A percentile compares a stretch with the other conserved stretches of the same genome.
phyloP scores from a whole-genome alignment of 2,888 invertebrate genomes.

The Dasysyrphus tricinctus region DNA sequence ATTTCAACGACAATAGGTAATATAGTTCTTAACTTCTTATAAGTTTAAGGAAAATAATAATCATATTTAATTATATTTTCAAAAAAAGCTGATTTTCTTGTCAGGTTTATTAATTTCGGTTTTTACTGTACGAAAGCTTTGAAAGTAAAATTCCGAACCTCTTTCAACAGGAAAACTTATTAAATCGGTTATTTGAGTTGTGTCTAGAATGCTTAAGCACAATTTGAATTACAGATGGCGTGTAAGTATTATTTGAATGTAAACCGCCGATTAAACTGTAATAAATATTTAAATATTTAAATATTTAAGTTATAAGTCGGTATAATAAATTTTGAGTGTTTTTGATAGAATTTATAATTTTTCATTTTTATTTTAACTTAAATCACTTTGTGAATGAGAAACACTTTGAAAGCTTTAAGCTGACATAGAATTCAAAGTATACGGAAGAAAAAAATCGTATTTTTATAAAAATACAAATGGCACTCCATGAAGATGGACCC shows the following conservation, averaged over 20 bases:
- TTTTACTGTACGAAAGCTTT: conserved; percentile 13
- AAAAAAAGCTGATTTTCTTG: no score
- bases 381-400: no score
- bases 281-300: neutral
- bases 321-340: no score
- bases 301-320: neutral
- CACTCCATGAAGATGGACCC: no score
- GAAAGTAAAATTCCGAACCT: neutral
- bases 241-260: neutral
- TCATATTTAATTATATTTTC: no score
- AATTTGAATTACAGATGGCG: conserved; percentile 6
- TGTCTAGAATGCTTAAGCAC: neutral
- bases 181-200: conserved; percentile 4
- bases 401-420: no score
- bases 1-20: neutral
- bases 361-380: no score
- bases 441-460: no score
- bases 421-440: no score
- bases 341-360: no score
- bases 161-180: neutral
- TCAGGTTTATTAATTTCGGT: neutral
- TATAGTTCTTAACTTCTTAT: neutral
- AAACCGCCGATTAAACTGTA: neutral
- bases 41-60: neutral
- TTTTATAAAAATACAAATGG: no score